phyloP scores from a whole-genome alignment of 2,888 invertebrate species.

The Mylabris sibirica region DNA sequence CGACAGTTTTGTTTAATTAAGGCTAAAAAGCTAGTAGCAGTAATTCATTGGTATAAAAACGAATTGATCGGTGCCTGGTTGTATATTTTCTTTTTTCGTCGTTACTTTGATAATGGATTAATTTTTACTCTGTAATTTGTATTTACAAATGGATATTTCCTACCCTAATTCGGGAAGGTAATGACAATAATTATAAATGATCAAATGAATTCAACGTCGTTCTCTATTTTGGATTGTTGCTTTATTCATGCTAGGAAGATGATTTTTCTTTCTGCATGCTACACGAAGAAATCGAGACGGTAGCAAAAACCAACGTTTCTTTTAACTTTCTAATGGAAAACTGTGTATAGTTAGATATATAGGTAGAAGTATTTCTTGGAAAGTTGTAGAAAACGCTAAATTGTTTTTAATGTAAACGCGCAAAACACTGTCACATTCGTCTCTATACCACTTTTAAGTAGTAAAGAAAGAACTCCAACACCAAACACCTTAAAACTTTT shows the following conservation, averaged over 20 bases:
- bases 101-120: conserved; percentile 25
- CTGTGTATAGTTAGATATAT: background rate
- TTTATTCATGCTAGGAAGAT: background rate
- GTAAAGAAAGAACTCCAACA: background rate
- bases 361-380: conserved; percentile 8
- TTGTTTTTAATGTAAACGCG: conserved; percentile 39
- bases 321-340: background rate
- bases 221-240: background rate
- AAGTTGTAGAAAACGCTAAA: conserved; percentile 33
- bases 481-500: conserved; percentile 45
- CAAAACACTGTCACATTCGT: conserved; percentile 36
- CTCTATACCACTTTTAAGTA: background rate
- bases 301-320: background rate
- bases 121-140: conserved; percentile 22
- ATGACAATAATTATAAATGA: conserved; percentile 23
- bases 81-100: background rate
- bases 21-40: conserved; percentile 27
- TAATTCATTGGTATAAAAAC: conserved; percentile 19
- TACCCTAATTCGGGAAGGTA: background rate
- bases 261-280: background rate
- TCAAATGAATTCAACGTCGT: conserved; percentile 17
- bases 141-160: background rate
- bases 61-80: background rate
- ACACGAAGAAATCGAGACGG: background rate
- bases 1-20: conserved; percentile 42